Base-by-base conservation (phyloP, 2,113 vertebrate species). In the Daboia siamensis region DNA sequence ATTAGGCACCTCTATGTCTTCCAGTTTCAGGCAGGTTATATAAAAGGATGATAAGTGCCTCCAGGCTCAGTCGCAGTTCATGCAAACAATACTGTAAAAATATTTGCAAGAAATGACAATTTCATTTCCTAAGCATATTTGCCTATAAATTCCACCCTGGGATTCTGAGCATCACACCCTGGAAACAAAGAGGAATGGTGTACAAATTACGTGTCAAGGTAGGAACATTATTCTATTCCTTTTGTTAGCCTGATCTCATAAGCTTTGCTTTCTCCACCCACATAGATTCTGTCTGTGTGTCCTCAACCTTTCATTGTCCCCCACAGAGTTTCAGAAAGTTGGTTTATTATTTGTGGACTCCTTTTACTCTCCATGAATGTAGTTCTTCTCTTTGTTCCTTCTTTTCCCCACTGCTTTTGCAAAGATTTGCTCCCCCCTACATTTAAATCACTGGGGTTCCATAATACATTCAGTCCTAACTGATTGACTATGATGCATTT, bases 41-140 rank as follows among this genome's bases (percentile, higher is more conserved):
- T 86, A 91, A 93, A 91, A 52, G 89, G 94, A 95, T 87, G 80
- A 90, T 54, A 21, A 61, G 89, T 15, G 48, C 48, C 93, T 93
- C 59, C 2, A 52, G 61, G 90, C 88, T 54, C 48, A 51, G 29
- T 0, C 2, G n/a, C 59, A 51, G 48, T 29, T 87, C 80, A 86
- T 23, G 21, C 84, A 86, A 86, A 91, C 84, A 91, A 51, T 61
- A 51, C 80, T 44, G 15, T 61, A 23, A 11, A 91, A 84, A 56
- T 48, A 39, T 26, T n/a, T 39, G 85, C 46, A 44, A 88, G 87
- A 26, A 69, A 54, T 88, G 11, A 88, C 5, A 3, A 26, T 87
- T 64, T 91, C 24, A 74, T 92, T 88, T 74, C 91, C 59, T 54
- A 29, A 29, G 56, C 33, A 15, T 33, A 51, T 52, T 86, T 85